Conservation (phyloP, 2,888 invertebrate species). For the Melanotus villosus region DNA sequence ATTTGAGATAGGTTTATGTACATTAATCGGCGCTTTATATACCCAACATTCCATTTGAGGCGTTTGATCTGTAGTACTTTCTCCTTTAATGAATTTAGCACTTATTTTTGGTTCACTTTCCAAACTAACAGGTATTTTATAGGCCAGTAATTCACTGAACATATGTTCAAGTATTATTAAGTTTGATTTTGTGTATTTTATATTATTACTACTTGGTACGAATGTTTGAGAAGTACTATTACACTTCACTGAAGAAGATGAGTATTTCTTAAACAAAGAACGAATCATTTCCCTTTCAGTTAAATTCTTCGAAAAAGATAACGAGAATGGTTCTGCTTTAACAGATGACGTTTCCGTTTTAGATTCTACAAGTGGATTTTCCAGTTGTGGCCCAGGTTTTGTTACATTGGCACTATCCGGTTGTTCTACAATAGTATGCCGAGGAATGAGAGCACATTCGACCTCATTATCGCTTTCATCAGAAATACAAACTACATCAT, state of each 20-base stretch:
- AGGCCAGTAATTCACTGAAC: neutral
- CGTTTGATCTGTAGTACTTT: neutral
- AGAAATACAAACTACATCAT: conserved; percentile 2
- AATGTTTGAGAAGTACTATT: neutral
- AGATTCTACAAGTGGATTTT: neutral
- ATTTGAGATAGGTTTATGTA: neutral
- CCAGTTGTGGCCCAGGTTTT: neutral
- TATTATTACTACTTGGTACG: neutral
- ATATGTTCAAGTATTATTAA: neutral
- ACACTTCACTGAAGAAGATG: neutral
- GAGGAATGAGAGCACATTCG: neutral
- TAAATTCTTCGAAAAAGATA: neutral
- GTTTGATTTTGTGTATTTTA: neutral
- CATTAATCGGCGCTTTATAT: neutral
- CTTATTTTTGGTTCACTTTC: neutral
- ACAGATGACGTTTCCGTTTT: neutral
- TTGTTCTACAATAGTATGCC: neutral
- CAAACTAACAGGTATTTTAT: conserved; percentile 2
- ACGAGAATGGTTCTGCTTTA: too few species aligned
- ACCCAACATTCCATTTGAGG: neutral
- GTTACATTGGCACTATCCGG: neutral
- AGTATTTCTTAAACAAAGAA: neutral
- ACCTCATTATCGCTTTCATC: conserved; percentile 18
- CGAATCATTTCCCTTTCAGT: conserved; percentile 4
- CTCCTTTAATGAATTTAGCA: neutral